Base-by-base conservation (phyloP, 2,888 invertebrate species). In the Ornithoptera alexandrae region DNA sequence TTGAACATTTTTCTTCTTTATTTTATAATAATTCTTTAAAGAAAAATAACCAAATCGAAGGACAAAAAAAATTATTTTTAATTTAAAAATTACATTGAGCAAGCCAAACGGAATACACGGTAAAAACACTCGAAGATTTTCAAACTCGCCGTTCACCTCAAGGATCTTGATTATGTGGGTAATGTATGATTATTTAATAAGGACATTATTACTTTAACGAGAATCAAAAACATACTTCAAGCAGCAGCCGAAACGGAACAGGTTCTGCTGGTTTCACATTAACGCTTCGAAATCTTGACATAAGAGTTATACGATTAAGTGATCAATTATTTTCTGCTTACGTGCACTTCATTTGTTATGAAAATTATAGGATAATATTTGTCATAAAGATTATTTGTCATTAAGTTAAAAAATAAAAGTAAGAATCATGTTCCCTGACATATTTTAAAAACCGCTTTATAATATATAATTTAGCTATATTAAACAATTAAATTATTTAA, bases 181-280 rank as follows among this genome's bases (percentile, higher is more conserved):
- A 59, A 68, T 68, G 59, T 20, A 68, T 64, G 64, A 56, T 62
- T 56, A 69, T 60, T 68, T 64, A 64, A 61, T 69, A 64, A 56
- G 69, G 56, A 61, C 68, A 63, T 69, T 60, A 64, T 60, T 39
- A 50, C 65, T 53, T 61, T 56, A 61, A 65, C 60, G 39, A 53
- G 30, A 58, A 59, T 53, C 59, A 53, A 60, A 67, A 67, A 24
- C 69, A 60, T 50, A 60, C 64, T 69, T 64, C 39, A 24, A 60
- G 59, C 60, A 22, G 60, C 53, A 50, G 61, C 61, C 60, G 36
- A 65, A 65, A 58, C 7, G 65, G 30, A 68, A 69, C 69, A 18
- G 60, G 69, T 69, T 65, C 30, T 53, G 36, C 64, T n/a, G 56
- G 53, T 61, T 64, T 63, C 36, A 22, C n/a, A 30, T 39, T 46